A percentile compares a stretch with the other conserved stretches of the same genome.
Conservation (phyloP, 2,888 invertebrate genomes). For the Andrena minutula region DNA sequence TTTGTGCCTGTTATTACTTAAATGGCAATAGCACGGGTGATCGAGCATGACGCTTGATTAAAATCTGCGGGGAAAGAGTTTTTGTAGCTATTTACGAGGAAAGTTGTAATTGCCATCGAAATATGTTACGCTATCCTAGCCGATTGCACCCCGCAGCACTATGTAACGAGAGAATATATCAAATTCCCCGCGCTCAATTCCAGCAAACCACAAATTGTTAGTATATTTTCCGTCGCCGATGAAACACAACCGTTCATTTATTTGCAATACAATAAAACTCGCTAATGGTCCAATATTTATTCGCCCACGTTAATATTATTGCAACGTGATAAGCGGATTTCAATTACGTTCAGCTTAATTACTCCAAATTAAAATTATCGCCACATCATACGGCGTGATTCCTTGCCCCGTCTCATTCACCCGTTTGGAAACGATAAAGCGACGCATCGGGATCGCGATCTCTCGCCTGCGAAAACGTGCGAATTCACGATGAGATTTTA, state of each 20-base stretch:
- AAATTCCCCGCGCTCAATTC: not conserved
- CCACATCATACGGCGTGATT: not conserved
- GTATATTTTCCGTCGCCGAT: constrained; percentile 33
- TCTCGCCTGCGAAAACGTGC: not conserved
- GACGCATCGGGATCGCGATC: constrained; percentile 19
- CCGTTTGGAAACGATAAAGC: constrained; percentile 7
- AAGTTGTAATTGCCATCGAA: not conserved
- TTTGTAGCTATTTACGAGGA: not conserved
- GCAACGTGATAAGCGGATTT: constrained; percentile 21
- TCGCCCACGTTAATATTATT: constrained; percentile 28
- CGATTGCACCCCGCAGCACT: not conserved
- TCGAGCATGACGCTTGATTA: constrained; percentile 31
- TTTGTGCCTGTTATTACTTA: constrained; percentile 27
- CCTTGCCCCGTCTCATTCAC: not conserved
- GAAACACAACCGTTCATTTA: constrained; percentile 7
- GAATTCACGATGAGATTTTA: too few species aligned
- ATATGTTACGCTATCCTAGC: not conserved
- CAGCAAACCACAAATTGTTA: constrained; percentile 26
- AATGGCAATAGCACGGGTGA: not conserved
- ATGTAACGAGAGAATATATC: constrained; percentile 3
- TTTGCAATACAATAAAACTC: constrained; percentile 39
- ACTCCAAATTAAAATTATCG: constrained; percentile 37
- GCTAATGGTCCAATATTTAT: constrained; percentile 51
- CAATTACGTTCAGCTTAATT: constrained; percentile 53
- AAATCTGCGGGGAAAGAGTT: constrained; percentile 13